Evolutionary conservation across 2,797 vertebrate species (phyloP).

Genomic region (Octomys mimax): DNA sequence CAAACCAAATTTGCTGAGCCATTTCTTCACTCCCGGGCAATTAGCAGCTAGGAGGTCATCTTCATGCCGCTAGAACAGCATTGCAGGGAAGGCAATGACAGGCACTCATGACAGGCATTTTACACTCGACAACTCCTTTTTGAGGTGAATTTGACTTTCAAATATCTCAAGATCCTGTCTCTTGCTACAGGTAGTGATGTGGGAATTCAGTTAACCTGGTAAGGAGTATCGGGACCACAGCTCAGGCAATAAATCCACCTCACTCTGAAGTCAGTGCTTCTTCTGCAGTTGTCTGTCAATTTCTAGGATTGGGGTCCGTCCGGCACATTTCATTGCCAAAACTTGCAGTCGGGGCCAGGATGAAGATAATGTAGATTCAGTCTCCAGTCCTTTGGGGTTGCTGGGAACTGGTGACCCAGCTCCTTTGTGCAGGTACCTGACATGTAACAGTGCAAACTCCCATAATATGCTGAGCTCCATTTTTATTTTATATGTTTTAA

Average conservation of each 20-base stretch:
- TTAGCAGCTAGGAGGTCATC: background rate
- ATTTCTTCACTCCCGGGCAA: background rate
- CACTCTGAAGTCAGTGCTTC: background rate
- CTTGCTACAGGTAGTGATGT: rapidly evolving
- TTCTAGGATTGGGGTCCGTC: background rate
- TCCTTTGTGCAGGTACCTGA: conserved; percentile 43
- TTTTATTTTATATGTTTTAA: conserved; percentile 89
- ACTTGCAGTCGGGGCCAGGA: background rate
- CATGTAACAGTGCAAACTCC: conserved; percentile 62
- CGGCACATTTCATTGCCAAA: background rate
- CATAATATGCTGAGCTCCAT: conserved; percentile 72
- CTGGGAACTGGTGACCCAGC: rapidly evolving
- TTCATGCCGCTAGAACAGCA: background rate
- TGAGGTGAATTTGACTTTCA: background rate
- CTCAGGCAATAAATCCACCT: rapidly evolving
- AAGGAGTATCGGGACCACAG: rapidly evolving
- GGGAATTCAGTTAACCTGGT: background rate
- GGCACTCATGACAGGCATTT: rapidly evolving
- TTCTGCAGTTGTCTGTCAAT: rapidly evolving
- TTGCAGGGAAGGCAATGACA: background rate
- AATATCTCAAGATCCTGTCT: background rate
- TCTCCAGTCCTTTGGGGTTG: rapidly evolving
- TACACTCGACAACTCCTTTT: rapidly evolving
- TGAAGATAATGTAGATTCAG: too few species aligned
- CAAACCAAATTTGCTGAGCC: background rate